phyloP scores from a whole-genome alignment of 2,797 vertebrate genomes.

The Psittacula echo region DNA sequence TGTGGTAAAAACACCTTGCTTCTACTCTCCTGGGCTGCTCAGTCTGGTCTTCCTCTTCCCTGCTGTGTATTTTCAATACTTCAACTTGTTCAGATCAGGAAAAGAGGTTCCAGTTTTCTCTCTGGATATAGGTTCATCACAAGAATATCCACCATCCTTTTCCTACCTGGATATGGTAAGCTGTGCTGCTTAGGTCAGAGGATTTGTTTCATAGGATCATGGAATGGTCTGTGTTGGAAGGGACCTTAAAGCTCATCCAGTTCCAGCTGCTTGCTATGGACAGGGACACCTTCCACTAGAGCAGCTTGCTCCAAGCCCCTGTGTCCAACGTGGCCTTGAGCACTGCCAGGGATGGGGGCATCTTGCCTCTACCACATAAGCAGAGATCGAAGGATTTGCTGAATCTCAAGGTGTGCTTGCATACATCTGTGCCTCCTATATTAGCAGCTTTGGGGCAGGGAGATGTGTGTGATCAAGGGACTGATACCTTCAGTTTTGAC shows the following conservation, averaged over 20 bases:
- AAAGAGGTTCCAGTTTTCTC: fast-evolving
- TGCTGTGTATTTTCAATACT: background rate
- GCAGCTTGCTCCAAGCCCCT: background rate
- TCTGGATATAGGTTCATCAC: fast-evolving
- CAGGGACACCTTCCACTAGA: background rate
- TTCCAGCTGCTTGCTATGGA: background rate
- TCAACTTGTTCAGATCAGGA: background rate
- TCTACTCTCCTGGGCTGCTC: background rate
- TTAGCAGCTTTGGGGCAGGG: fast-evolving
- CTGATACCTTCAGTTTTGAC: fast-evolving
- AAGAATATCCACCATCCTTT: fast-evolving
- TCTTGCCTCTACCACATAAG: background rate
- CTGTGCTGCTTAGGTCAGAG: background rate
- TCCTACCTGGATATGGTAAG: fast-evolving
- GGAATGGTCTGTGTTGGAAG: background rate
- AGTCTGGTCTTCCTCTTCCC: background rate
- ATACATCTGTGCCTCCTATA: fast-evolving
- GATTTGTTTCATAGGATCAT: background rate
- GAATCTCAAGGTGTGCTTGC: background rate
- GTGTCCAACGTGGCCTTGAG: background rate
- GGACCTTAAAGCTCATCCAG: background rate
- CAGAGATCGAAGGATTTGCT: background rate
- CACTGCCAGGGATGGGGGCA: background rate
- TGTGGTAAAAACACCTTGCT: background rate
- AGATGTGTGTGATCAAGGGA: fast-evolving